Evolutionary conservation across 2,113 vertebrate species (phyloP), one percentile per base, ranked within the genome.

Genomic region (Myiagra hebetior): DNA sequence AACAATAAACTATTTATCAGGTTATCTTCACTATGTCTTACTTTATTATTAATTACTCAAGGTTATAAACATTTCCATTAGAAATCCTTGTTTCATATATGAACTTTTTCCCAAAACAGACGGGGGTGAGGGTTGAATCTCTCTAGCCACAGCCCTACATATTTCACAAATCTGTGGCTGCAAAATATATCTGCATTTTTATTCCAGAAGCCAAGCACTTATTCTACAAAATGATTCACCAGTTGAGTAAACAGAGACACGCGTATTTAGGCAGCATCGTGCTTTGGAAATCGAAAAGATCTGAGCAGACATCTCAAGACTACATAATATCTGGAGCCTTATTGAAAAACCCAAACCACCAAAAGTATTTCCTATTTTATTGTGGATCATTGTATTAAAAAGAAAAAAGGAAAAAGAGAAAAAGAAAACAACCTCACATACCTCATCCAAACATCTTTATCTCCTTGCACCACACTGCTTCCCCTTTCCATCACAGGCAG

Each of bases 201-300:
- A 73, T 60, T 96, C 42, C 75, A 83, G 74, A 93, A 95, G 59
- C 50, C 64, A 95, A 90, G 72, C 31, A 15, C 28, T 90, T 74
- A 21, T 78, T 94, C 90, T 33, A 86, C n/a, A 84, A 95, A 89
- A 85, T 70, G 35, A 87, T 60, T 93, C 64, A 92, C 59, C 72
- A 70, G 39, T 90, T 89, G 55, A 88, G 46, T 88, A 85, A 87
- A 91, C 42, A 93, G 76, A 93, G 26, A 53, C 21, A 1, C 5
- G 33, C 8, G 3, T 55, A 94, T 64, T 94, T 83, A 74, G 68
- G 82, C n/a, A 81, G 30, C 9, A 63, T 44, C 68, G 33, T 19
- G 27, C 39, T 87, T n/a, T 64, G 69, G 87, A 93, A 95, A 93
- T 46, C 4, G 15, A 72, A 93, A 89, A 84, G 44, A 87, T 44